These are phyloP conservation scores for Phoxinus dragarum DNA, from an alignment of 2,797 vertebrate genomes.

Conservation along the genomic window DNA sequence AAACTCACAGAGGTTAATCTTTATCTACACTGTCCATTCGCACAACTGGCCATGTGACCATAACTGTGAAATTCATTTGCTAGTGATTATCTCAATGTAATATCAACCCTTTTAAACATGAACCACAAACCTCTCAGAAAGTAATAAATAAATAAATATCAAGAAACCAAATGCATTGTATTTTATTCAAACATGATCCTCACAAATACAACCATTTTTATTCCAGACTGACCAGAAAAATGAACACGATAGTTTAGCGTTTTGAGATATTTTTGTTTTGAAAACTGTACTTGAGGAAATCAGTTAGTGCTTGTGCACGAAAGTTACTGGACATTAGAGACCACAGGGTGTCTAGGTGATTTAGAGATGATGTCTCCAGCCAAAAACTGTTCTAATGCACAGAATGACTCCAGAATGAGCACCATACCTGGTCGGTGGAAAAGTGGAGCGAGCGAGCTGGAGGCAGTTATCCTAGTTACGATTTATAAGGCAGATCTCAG, in stretches of 20 bases:
- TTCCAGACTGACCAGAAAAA: neutral
- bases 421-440: neutral
- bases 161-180: neutral
- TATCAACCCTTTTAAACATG: neutral
- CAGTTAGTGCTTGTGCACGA: neutral
- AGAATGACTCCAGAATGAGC: neutral
- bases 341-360: neutral
- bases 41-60: conserved; percentile 22
- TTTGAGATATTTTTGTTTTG: neutral
- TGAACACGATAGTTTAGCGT: neutral
- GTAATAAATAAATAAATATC: neutral
- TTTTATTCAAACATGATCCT: neutral
- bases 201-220: neutral
- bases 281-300: neutral
- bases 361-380: neutral
- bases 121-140: neutral
- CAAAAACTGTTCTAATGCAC: neutral
- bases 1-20: conserved; percentile 8
- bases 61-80: conserved; percentile 42
- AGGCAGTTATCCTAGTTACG: conserved; percentile 24
- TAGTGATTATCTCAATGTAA: conserved; percentile 36
- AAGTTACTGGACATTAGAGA: neutral
- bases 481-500: conserved; percentile 36
- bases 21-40: neutral
- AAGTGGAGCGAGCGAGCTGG: conserved; percentile 2